Conservation (phyloP, 1,140 invertebrate species). For the Apis dorsata region DNA sequence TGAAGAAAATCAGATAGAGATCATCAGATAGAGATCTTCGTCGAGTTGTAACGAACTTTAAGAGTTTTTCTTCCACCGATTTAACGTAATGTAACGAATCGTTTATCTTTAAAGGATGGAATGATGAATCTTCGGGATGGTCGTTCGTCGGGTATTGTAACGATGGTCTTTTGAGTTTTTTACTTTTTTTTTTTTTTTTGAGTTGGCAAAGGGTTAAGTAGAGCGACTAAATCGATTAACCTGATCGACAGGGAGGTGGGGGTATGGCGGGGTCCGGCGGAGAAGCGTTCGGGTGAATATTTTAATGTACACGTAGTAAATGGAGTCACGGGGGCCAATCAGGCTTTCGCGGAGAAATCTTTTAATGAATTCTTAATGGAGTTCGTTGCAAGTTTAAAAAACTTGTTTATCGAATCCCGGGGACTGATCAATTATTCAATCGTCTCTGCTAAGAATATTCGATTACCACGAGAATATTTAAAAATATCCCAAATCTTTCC, state of each 20-base stretch:
- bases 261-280: background rate
- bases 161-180: background rate
- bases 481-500: background rate
- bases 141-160: background rate
- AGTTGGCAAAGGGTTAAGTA: background rate
- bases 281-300: background rate
- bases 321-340: background rate
- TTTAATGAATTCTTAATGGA: background rate
- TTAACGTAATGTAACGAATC: too few relatives aligned
- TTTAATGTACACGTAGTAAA: background rate
- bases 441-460: background rate
- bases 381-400: background rate
- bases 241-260: too few relatives aligned
- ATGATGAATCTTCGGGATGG: too few relatives aligned
- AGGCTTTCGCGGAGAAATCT: background rate
- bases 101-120: too few relatives aligned
- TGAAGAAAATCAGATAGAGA: too few relatives aligned
- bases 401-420: background rate
- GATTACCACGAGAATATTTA: background rate
- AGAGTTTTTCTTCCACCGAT: too few relatives aligned
- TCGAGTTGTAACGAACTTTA: too few relatives aligned
- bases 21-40: too few relatives aligned
- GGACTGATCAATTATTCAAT: background rate
- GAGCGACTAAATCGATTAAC: conserved; percentile 1
- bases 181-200: too few relatives aligned